Evolutionary conservation across 2,797 vertebrate species (phyloP), one percentile per base, ranked within the genome.

Genomic region (Numenius phaeopus): DNA sequence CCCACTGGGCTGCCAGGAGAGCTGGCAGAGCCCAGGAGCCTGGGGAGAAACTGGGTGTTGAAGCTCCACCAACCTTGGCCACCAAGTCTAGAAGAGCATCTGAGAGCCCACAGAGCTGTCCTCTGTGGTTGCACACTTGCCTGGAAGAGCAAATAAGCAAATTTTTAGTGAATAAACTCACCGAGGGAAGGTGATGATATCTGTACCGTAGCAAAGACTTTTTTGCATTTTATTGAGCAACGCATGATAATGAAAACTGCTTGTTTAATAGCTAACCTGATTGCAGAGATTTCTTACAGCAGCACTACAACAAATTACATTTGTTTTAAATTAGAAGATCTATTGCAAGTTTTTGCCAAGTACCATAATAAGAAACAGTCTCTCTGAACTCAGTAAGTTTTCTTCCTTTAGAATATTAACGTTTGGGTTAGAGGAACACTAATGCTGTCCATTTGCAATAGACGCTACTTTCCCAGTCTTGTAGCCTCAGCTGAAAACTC

Each of bases 261-360:
- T 82, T 49, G 66, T 91, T 89, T 87, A 89, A 82, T 72, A 54
- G 70, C 73, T 62, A 73, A 79, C 79, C 67, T 81, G 65, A 67
- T 81, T 83, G 69, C 83, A 71, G 61, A 79, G 81, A 50, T 92
- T 71, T 88, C 76, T 94, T 88, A 83, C 70, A 94, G 88, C 90
- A 88, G 69, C 61, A 50, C 85, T 71, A 55, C 71, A 67, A 32
- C 76, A 83, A 91, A 95, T 83, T 71, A 22, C 65, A 23, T 86
- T 89, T 77, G 83, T 61, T 80, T 78, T 58, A 65, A 95, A 81
- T 75, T 59, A 73, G 12, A 42, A 83, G 79, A 69, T 83, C 79
- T 75, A 4, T 7, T 66, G 52, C n/a, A 47, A 73, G 71, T 12
- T 86, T 84, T 54, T 91, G 72, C 85, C 90, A 93, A 2, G 57